Conservation (phyloP, 2,797 vertebrate species). For the Iguana delicatissima region DNA sequence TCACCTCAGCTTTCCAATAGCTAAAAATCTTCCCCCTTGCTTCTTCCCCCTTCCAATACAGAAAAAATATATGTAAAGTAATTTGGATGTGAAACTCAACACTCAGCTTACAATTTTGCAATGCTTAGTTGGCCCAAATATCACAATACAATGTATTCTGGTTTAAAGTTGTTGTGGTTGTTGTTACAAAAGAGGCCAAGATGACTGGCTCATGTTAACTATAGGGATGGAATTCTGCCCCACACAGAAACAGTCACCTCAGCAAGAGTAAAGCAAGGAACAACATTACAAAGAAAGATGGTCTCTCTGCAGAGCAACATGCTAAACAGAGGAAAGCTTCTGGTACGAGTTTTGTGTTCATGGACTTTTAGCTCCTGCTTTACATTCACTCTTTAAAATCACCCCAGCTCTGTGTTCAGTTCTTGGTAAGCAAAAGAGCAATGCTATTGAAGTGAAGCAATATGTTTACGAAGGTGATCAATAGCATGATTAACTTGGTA, state of each 20-base stretch:
- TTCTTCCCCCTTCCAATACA: no score
- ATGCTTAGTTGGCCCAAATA: not conserved
- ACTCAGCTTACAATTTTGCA: not conserved
- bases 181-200: not conserved
- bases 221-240: not conserved
- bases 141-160: not conserved
- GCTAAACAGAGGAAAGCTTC: not conserved
- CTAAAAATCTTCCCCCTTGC: not conserved
- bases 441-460: constrained; percentile 33
- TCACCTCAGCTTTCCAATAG: not conserved
- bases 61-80: not conserved
- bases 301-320: not conserved
- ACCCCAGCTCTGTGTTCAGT: not conserved
- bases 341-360: not conserved
- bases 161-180: not conserved
- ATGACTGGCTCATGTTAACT: not conserved
- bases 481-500: constrained; percentile 79
- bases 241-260: not conserved
- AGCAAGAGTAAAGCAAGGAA: not conserved
- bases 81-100: not conserved
- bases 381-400: constrained; percentile 73
- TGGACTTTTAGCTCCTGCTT: not conserved
- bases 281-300: not conserved
- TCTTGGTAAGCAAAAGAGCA: not conserved
- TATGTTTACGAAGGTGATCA: constrained; percentile 75